A percentile compares a stretch with the other conserved stretches of the same genome.
phyloP scores from a whole-genome alignment of 2,888 invertebrate genomes.

The Uropetala carovei region DNA sequence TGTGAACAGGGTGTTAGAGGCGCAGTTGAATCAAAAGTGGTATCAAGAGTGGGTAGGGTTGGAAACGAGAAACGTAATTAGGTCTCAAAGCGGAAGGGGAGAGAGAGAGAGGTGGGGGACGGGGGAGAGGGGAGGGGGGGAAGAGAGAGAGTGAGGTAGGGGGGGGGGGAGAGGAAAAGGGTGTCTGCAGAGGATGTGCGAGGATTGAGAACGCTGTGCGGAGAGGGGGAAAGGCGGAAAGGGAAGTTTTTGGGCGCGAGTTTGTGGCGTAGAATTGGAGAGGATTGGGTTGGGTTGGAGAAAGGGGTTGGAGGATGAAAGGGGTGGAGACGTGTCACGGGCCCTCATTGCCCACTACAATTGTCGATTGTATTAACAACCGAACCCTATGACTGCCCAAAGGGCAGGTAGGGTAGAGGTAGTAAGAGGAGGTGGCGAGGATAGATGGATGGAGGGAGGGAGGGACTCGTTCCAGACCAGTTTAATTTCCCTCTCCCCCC shows the following conservation, averaged over 20 bases:
- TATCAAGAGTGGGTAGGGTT: not conserved
- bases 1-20: constrained; percentile 21
- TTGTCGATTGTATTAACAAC: constrained; percentile 18
- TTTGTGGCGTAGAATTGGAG: too few species aligned
- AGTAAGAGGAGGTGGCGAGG: too few species aligned
- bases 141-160: not conserved
- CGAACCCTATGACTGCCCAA: not conserved
- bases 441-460: too few species aligned
- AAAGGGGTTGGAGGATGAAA: not conserved
- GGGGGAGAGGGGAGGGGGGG: not conserved
- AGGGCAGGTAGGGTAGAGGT: not conserved
- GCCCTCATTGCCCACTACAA: constrained; percentile 2
- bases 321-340: not conserved
- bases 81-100: not conserved
- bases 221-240: not conserved
- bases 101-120: not conserved
- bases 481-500: not conserved
- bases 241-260: not conserved
- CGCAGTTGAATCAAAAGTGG: not conserved
- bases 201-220: not conserved
- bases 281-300: too few species aligned
- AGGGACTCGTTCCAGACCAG: not conserved
- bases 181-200: not conserved
- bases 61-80: constrained; percentile 17
- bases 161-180: not conserved